Evolutionary conservation across 30 jellyfish, hydroid and myxozoan genomes (phyloP).

Genomic region (Nemopilema nomurai): DNA sequence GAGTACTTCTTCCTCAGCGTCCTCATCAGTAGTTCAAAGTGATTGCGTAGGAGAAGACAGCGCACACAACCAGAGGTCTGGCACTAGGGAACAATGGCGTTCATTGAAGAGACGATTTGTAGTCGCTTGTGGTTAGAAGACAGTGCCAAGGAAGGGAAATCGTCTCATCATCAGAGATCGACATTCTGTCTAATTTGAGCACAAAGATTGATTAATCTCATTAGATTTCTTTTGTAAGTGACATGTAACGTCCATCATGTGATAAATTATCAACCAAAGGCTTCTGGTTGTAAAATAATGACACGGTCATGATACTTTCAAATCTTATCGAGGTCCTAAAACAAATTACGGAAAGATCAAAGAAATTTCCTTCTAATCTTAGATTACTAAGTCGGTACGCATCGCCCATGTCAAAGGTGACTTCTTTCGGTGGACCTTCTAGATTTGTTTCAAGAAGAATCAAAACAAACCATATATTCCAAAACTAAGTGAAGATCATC

Average conservation of each 20-base stretch:
- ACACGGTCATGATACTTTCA: neutral
- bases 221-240: neutral
- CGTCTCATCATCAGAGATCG: too few species aligned
- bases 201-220: too few species aligned
- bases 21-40: too few species aligned
- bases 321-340: neutral
- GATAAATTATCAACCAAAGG: neutral
- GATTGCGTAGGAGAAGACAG: too few species aligned
- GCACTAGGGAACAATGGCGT: too few species aligned
- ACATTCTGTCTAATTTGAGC: neutral
- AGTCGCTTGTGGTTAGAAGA: too few species aligned
- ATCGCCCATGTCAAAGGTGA: neutral
- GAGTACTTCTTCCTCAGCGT: too few species aligned
- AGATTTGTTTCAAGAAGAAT: neutral
- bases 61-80: too few species aligned
- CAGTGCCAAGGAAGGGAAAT: too few species aligned
- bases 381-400: neutral
- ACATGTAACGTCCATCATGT: neutral
- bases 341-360: neutral
- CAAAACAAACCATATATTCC: neutral
- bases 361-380: neutral
- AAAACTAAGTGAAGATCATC: neutral
- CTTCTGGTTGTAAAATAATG: neutral
- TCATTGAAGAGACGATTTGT: too few species aligned
- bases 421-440: neutral